These are phyloP conservation scores for Pristionchus entomophagus DNA, from an alignment of 2,888 invertebrate genomes.

Conservation along the genomic window DNA sequence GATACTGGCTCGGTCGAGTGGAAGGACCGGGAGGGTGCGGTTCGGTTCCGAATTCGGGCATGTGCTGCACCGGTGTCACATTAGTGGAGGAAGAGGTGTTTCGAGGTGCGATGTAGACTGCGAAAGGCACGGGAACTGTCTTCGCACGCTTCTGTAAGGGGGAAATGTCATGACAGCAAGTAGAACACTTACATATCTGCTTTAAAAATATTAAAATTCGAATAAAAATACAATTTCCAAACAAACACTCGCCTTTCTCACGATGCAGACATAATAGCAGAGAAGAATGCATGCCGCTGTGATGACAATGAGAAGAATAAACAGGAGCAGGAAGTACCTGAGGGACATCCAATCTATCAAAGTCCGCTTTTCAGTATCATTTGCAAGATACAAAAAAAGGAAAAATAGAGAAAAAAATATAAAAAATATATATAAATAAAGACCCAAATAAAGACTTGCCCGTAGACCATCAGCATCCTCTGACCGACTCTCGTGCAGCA, in stretches of 20 bases:
- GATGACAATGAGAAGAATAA: background rate
- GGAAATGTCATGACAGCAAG: too few species aligned
- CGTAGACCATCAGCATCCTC: background rate
- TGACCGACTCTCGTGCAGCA: background rate
- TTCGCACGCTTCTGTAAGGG: background rate
- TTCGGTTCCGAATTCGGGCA: background rate
- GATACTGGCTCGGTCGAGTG: background rate
- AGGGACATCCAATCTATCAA: background rate
- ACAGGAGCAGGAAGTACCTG: constrained; percentile 4
- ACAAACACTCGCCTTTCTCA: constrained; percentile 4
- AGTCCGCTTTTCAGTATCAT: background rate
- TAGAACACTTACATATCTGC: too few species aligned
- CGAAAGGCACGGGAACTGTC: background rate
- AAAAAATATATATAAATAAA: too few species aligned
- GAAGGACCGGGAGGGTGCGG: background rate
- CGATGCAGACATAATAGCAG: background rate
- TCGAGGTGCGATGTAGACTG: background rate
- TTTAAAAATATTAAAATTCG: too few species aligned
- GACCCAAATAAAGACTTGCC: background rate
- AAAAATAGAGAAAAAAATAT: too few species aligned
- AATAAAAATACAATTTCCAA: too few species aligned
- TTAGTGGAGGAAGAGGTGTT: background rate
- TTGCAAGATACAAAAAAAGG: background rate
- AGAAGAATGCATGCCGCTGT: background rate
- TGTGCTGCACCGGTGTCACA: background rate